phyloP scores from a whole-genome alignment of 2,888 invertebrate genomes.

The Drosophila birchii region DNA sequence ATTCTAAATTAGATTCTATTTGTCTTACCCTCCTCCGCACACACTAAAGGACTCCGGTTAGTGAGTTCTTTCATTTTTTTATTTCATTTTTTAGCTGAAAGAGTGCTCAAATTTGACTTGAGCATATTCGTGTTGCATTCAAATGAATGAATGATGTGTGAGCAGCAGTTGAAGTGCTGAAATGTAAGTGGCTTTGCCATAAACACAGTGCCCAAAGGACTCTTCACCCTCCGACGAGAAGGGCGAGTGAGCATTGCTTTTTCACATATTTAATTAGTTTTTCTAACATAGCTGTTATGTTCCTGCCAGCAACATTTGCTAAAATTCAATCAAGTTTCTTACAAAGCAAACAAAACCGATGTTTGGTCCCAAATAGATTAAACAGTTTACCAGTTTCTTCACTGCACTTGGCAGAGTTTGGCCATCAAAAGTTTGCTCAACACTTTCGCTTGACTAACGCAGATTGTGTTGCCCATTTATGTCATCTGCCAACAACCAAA shows the following conservation, averaged over 20 bases:
- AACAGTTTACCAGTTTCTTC: conserved; percentile 11
- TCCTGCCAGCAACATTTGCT: conserved; percentile 1
- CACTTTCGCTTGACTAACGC: conserved; percentile 26
- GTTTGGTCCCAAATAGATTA: conserved; percentile 5
- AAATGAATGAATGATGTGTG: conserved; percentile 33
- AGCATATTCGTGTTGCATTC: conserved; percentile 4
- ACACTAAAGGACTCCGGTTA: conserved; percentile 1
- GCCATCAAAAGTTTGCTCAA: conserved; percentile 31
- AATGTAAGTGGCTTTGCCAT: conserved; percentile 14
- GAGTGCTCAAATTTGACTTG: conserved; percentile 22
- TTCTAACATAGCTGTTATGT: conserved; percentile 3
- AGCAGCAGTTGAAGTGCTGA: conserved; percentile 8
- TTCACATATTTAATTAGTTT: conserved; percentile 28
- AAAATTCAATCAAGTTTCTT: conserved; percentile 26
- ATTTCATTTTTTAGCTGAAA: conserved; percentile 9
- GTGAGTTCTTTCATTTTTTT: conserved; percentile 28
- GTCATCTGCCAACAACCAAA: conserved; percentile 10
- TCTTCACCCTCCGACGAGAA: not conserved
- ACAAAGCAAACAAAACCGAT: conserved; percentile 17
- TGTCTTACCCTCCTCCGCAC: conserved; percentile 24
- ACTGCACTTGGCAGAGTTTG: conserved; percentile 1
- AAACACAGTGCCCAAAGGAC: conserved; percentile 3
- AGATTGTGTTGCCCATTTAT: conserved; percentile 22
- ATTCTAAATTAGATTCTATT: conserved; percentile 66
- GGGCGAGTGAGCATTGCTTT: conserved; percentile 9